Evolutionary conservation across 2,888 invertebrate species (phyloP).

Genomic region (Lasioglossum lativentre): DNA sequence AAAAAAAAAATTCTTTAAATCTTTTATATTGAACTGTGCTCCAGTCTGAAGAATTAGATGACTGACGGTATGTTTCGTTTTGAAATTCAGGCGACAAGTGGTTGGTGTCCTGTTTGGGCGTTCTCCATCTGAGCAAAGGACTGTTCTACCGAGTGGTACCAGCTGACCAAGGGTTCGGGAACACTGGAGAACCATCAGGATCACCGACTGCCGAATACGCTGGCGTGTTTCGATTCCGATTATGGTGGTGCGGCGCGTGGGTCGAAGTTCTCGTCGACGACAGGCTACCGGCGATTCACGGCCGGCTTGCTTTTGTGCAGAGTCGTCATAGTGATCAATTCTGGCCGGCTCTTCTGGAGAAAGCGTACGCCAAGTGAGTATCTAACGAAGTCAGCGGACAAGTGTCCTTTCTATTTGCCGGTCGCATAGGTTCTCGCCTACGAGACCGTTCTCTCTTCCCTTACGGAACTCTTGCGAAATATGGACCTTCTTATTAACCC

Average conservation of each 20-base stretch:
- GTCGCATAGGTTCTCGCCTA: too few relatives aligned
- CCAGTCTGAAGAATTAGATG: background rate
- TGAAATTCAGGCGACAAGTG: constrained; percentile 92
- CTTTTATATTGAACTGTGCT: too few relatives aligned
- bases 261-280: constrained; percentile 96
- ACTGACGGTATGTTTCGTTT: background rate
- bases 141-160: constrained; percentile 96
- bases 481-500: background rate
- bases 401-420: constrained; percentile 25
- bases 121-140: constrained; percentile 93
- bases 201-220: constrained; percentile 86
- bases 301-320: constrained; percentile 94
- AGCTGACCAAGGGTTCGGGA: constrained; percentile 92
- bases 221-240: constrained; percentile 94
- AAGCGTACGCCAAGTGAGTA: constrained; percentile 95
- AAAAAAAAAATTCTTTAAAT: too few relatives aligned
- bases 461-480: background rate
- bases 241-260: constrained; percentile 98
- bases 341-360: constrained; percentile 96
- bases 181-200: constrained; percentile 84
- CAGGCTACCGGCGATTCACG: constrained; percentile 94
- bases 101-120: constrained; percentile 95
- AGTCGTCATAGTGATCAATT: constrained; percentile 92
- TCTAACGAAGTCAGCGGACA: background rate
- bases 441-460: too few relatives aligned